Evolutionary conservation across 1,140 invertebrate genomes (phyloP).

Genomic region (Drosophila malerkotliana): DNA sequence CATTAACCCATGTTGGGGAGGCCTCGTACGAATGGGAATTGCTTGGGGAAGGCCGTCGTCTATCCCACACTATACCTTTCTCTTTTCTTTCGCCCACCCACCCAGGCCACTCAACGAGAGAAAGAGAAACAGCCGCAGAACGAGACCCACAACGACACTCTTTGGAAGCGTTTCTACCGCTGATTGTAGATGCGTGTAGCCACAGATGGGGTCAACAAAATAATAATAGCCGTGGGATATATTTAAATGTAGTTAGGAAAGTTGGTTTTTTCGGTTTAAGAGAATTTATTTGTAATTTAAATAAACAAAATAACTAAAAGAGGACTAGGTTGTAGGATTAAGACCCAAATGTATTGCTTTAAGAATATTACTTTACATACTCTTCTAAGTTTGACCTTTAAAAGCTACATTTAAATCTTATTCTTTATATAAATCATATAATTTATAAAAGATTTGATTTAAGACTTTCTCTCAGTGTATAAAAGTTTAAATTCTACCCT

Average conservation of each 20-base stretch:
- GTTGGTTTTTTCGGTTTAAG: background rate
- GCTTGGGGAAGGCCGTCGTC: constrained; percentile 46
- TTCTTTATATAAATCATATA: too few relatives aligned
- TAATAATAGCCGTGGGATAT: constrained; percentile 13
- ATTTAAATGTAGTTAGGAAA: background rate
- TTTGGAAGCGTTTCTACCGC: constrained; percentile 52
- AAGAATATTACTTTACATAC: too few relatives aligned
- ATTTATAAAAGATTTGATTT: background rate
- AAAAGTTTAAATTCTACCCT: constrained; percentile 33
- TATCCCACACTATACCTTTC: background rate
- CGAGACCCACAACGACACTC: constrained; percentile 55
- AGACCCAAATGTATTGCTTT: too few relatives aligned
- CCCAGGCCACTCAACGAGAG: constrained; percentile 30
- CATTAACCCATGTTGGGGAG: constrained; percentile 68
- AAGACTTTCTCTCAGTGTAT: constrained; percentile 43
- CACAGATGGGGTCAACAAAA: constrained; percentile 20
- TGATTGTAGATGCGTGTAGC: constrained; percentile 25
- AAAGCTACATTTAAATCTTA: too few relatives aligned
- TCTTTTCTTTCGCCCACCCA: background rate
- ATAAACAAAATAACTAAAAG: background rate
- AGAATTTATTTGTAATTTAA: background rate
- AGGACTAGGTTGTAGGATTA: too few relatives aligned
- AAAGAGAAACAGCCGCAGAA: constrained; percentile 24
- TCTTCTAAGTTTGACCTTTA: too few relatives aligned
- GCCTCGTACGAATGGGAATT: constrained; percentile 45